Evolutionary conservation across 1,140 invertebrate genomes (phyloP).

Genomic region (Neoseiulus cucumeris): DNA sequence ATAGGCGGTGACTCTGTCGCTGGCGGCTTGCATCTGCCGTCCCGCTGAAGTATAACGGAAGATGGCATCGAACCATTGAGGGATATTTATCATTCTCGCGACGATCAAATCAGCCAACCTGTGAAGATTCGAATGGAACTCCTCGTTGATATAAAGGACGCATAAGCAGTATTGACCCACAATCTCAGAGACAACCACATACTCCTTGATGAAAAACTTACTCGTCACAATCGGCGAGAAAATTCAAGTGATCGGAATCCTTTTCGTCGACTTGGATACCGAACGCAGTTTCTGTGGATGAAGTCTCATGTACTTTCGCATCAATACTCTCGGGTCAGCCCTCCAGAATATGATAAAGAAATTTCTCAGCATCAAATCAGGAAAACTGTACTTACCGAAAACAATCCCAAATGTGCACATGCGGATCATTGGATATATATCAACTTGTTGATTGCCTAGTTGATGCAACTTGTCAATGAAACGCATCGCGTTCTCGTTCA

Average conservation of each 20-base stretch:
- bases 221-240: neutral
- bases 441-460: neutral
- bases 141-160: no score
- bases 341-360: no score
- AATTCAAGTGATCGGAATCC: neutral
- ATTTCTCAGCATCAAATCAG: no score
- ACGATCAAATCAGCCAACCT: neutral
- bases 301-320: no score
- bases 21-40: neutral
- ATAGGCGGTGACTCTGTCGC: no score
- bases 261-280: neutral
- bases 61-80: neutral
- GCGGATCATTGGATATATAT: neutral
- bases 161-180: no score
- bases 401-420: neutral
- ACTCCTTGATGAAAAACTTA: no score
- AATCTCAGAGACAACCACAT: no score
- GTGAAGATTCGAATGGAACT: no score
- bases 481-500: conserved; percentile 29
- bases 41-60: neutral
- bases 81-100: neutral
- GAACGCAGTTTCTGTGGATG: neutral
- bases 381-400: no score
- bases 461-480: neutral
- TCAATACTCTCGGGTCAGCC: no score